Evolutionary conservation across 1,140 invertebrate genomes (phyloP).

Genomic region (Neoseiulus cucumeris): DNA sequence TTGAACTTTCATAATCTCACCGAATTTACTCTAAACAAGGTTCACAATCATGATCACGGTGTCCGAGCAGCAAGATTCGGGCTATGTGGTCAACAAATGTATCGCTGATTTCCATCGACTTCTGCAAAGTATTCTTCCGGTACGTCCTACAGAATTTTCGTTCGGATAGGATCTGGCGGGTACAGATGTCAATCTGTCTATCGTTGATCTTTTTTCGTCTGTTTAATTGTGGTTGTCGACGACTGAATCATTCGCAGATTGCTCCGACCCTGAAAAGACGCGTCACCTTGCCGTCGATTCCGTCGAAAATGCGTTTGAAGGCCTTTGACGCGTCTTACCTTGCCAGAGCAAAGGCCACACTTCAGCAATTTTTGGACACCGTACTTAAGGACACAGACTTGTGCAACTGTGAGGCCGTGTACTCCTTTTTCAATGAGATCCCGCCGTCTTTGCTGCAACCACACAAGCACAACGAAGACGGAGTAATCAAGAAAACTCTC

Average conservation of each 20-base stretch:
- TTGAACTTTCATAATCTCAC: conserved; percentile 57
- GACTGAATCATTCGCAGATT: background rate
- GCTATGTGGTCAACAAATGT: conserved; percentile 58
- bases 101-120: conserved; percentile 61
- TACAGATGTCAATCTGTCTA: background rate
- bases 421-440: conserved; percentile 46
- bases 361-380: conserved; percentile 41
- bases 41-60: background rate
- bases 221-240: conserved; percentile 25
- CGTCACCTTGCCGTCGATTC: conserved; percentile 27
- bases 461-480: background rate
- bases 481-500: conserved; percentile 8
- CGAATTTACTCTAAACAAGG: background rate
- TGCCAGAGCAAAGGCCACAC: conserved; percentile 55
- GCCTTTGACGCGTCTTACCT: conserved; percentile 46
- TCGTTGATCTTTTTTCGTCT: background rate
- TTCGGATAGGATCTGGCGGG: too few species aligned
- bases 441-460: background rate
- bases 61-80: background rate
- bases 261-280: background rate
- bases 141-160: conserved; percentile 16
- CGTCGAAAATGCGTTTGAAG: conserved; percentile 55
- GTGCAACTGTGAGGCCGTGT: conserved; percentile 67
- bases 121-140: conserved; percentile 50
- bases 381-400: conserved; percentile 44